A percentile compares a stretch with the other conserved stretches of the same genome.
Evolutionary conservation across 2,797 vertebrate species (phyloP).

Genomic region (Scomberomorus guttatus): DNA sequence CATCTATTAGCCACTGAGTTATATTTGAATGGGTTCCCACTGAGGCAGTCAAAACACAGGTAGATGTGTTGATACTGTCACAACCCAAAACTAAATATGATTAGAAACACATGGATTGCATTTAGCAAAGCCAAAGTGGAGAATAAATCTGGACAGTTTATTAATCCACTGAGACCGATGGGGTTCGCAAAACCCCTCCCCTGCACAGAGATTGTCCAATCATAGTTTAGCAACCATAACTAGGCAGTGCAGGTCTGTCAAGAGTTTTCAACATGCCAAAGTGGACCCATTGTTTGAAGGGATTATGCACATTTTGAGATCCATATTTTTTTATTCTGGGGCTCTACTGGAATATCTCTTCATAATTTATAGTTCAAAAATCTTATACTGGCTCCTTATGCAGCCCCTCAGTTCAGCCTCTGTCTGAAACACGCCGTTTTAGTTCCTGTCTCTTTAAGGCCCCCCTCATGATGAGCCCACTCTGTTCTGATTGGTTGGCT

Average conservation of each 20-base stretch:
- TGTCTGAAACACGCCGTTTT: too few relatives aligned
- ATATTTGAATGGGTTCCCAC: neutral
- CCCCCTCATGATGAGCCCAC: too few relatives aligned
- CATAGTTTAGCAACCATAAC: neutral
- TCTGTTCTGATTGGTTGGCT: too few relatives aligned
- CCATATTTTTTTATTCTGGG: too few relatives aligned
- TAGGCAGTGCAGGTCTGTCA: neutral
- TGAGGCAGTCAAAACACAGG: constrained; percentile 3
- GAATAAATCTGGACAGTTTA: neutral
- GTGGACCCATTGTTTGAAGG: too few relatives aligned
- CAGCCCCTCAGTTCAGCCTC: too few relatives aligned
- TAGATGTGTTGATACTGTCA: constrained; percentile 3
- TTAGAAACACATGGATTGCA: neutral
- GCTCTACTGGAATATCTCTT: too few relatives aligned
- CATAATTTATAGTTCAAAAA: too few relatives aligned
- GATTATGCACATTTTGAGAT: too few relatives aligned
- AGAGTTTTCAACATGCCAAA: neutral
- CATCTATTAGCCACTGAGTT: constrained; percentile 20
- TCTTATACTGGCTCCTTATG: too few relatives aligned
- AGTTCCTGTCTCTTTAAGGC: too few relatives aligned
- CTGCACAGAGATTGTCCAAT: neutral
- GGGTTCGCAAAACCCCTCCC: too few relatives aligned
- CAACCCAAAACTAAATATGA: neutral
- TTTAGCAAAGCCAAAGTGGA: neutral
- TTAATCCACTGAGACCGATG: neutral